phyloP scores from a whole-genome alignment of 2,888 invertebrate species.

The Thysanoteuthis rhombus region DNA sequence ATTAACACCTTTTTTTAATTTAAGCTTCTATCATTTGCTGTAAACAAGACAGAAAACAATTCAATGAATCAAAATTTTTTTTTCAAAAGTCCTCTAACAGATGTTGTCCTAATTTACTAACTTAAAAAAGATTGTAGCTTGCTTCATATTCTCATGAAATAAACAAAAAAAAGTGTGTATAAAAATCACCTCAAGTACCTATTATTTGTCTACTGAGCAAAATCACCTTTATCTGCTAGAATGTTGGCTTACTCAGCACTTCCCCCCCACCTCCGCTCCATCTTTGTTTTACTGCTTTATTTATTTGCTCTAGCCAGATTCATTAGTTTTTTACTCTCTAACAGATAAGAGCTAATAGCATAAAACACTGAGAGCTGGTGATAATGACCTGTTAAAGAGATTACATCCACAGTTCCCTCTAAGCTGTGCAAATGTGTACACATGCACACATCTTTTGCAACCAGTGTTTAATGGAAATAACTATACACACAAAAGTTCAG shows the following conservation, averaged over 20 bases:
- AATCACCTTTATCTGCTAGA: not conserved
- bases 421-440: no score
- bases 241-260: not conserved
- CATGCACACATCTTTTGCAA: no score
- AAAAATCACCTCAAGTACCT: not conserved
- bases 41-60: not conserved
- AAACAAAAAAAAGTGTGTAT: not conserved
- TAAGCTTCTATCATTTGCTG: not conserved
- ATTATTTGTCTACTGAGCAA: not conserved
- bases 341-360: not conserved
- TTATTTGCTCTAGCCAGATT: not conserved
- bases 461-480: no score
- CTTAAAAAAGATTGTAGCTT: not conserved
- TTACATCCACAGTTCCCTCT: no score
- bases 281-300: not conserved
- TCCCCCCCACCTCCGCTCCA: not conserved
- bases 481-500: no score
- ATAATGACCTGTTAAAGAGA: not conserved
- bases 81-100: not conserved
- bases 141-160: not conserved
- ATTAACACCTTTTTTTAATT: not conserved
- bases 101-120: not conserved
- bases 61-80: not conserved
- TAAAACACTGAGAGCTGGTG: not conserved
- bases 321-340: not conserved